Evolutionary conservation across 1,140 invertebrate species (phyloP), one percentile per base, ranked within the genome.

Genomic region (Drosophila lacertosa): DNA sequence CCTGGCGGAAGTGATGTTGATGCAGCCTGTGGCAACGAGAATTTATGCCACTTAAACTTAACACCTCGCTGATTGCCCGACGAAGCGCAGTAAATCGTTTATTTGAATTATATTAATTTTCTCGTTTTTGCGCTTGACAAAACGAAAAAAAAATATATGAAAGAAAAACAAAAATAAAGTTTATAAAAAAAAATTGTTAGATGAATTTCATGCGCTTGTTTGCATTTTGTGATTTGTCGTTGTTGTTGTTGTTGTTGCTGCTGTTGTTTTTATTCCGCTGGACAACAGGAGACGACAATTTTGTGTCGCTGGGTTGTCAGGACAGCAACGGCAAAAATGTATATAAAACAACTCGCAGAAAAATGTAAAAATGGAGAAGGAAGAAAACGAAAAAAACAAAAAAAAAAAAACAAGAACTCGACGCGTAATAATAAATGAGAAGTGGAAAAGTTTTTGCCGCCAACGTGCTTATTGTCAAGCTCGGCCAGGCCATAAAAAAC

Each of bases 361-460:
- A 24, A 32, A 13, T 15, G 11, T 29, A 70, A 60, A 29, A 48
- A 39, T 50, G 39, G 60, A 32, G 32, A 50, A 16, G 48, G 48
- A 53, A 29, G 9, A 29, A 7, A 29, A n/a, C n/a, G 11, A 39
- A 70, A 60, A 29, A 48, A 39, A 55, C 35, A 60, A 32, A 37
- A 50, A 16, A 54, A 54, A 53, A 29, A 29, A 29, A 7, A 29
- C 26, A 7, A 60, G 58, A 71, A 70, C 40, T 42, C 55, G 42
- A 39, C 72, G 77, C 78, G 81, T 82, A 86, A 88, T 86, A 86
- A 86, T 86, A 86, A 86, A 86, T 86, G 81, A 88, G 81, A 86
- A 86, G 81, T 86, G 81, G 82, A 86, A 86, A 86, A 86, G 82
- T 86, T 86, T 74, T 80, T 68, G 69, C 80, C 67, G 76, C 81